Conservation (phyloP, 1,140 invertebrate genomes). For the Hylaeus volcanicus region DNA sequence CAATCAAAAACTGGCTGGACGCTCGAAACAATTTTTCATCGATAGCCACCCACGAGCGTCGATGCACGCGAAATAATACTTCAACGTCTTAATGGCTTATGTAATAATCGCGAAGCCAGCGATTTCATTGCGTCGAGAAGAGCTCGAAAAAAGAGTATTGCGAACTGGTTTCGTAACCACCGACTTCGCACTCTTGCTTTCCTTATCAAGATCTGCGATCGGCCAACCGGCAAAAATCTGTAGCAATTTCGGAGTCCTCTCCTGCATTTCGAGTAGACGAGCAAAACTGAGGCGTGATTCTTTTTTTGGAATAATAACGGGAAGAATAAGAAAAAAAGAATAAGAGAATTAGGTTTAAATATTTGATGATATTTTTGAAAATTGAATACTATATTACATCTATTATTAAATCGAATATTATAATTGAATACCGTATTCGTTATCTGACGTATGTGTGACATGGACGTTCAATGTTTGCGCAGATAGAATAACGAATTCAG, state of each 20-base stretch:
- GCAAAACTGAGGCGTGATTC: too few species aligned
- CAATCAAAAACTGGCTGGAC: not conserved
- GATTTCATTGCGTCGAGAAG: not conserved
- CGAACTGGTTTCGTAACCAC: slow-evolving; percentile 7
- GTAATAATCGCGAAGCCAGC: not conserved
- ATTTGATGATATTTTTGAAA: too few species aligned
- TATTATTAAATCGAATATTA: too few species aligned
- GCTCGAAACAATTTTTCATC: not conserved
- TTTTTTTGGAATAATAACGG: too few species aligned
- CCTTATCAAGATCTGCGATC: not conserved
- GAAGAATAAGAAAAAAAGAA: too few species aligned
- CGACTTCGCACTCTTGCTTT: not conserved
- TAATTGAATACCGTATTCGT: too few species aligned
- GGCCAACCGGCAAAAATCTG: not conserved
- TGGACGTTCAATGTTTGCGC: too few species aligned
- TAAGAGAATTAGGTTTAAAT: too few species aligned
- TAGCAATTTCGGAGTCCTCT: not conserved
- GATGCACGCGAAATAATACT: not conserved
- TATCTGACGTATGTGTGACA: too few species aligned
- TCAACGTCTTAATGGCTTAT: not conserved
- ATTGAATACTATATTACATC: too few species aligned
- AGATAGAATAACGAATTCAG: too few species aligned
- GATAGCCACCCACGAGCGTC: not conserved
- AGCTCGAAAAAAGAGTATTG: not conserved
- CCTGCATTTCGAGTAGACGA: not conserved